Conservation (phyloP, 2,888 invertebrate genomes). For the Leucophora obtusa region DNA sequence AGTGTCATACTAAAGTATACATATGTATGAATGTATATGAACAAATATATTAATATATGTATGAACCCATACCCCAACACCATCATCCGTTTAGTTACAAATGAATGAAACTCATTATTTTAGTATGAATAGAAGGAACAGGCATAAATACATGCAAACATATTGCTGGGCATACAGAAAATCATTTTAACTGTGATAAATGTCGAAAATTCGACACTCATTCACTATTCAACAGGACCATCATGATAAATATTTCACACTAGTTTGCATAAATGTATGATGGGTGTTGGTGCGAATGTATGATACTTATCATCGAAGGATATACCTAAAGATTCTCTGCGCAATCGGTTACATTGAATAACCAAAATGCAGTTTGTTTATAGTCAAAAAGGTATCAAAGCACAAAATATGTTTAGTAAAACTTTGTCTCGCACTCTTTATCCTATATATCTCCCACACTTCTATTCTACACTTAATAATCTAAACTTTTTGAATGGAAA, state of each 20-base stretch:
- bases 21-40: neutral
- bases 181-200: conserved; percentile 57
- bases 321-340: conserved; percentile 22
- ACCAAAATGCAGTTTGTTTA: conserved; percentile 16
- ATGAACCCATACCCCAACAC: neutral
- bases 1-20: neutral
- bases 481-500: conserved; percentile 17
- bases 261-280: conserved; percentile 39
- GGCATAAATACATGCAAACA: neutral
- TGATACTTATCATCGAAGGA: conserved; percentile 13
- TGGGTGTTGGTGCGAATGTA: conserved; percentile 46
- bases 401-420: conserved; percentile 50
- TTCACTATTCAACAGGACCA: conserved; percentile 46
- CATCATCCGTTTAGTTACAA: neutral
- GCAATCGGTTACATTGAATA: conserved; percentile 9
- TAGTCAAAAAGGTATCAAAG: conserved; percentile 51
- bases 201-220: conserved; percentile 61
- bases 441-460: neutral
- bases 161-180: conserved; percentile 28
- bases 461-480: neutral
- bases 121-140: neutral
- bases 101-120: conserved; percentile 2
- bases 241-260: conserved; percentile 54
- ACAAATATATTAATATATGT: neutral
- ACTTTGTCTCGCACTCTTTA: conserved; percentile 28